These are phyloP conservation scores for Thumatha senex DNA, from an alignment of 2,888 invertebrate genomes.

Conservation along the genomic window DNA sequence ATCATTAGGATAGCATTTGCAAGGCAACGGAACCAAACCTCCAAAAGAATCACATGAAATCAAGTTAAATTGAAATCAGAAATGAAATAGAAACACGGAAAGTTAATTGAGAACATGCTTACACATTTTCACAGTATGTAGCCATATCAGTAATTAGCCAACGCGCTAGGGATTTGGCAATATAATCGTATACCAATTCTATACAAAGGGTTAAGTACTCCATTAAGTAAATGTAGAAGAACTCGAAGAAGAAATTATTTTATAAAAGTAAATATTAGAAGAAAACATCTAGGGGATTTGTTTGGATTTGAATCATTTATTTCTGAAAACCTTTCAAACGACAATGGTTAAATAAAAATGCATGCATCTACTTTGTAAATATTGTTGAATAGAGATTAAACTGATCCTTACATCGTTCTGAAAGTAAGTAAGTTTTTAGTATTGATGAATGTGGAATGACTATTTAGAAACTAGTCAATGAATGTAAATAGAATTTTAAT, in stretches of 20 bases:
- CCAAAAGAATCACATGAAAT: constrained; percentile 28
- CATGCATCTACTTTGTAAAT: too few species aligned
- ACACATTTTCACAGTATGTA: constrained; percentile 64
- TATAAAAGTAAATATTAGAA: constrained; percentile 50
- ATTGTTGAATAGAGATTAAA: too few species aligned
- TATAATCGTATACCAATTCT: constrained; percentile 45
- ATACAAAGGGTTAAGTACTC: constrained; percentile 38
- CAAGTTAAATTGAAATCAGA: too few species aligned
- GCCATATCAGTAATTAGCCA: constrained; percentile 55
- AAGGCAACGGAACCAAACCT: constrained; percentile 32
- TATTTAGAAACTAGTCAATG: too few species aligned
- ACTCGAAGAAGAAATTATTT: constrained; percentile 47
- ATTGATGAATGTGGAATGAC: too few species aligned
- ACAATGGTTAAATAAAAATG: too few species aligned
- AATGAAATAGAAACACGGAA: constrained; percentile 26
- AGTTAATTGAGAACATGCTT: constrained; percentile 58
- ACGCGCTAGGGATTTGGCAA: constrained; percentile 51
- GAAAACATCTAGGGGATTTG: constrained; percentile 53
- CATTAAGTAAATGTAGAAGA: constrained; percentile 42
- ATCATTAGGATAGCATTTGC: constrained; percentile 18
- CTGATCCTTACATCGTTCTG: too few species aligned
- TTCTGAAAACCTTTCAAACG: background rate
- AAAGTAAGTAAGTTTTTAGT: too few species aligned
- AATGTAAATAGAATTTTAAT: too few species aligned
- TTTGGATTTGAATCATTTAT: constrained; percentile 57